phyloP scores from a whole-genome alignment of 1,140 invertebrate genomes.

The Drosophila fuyamai region DNA sequence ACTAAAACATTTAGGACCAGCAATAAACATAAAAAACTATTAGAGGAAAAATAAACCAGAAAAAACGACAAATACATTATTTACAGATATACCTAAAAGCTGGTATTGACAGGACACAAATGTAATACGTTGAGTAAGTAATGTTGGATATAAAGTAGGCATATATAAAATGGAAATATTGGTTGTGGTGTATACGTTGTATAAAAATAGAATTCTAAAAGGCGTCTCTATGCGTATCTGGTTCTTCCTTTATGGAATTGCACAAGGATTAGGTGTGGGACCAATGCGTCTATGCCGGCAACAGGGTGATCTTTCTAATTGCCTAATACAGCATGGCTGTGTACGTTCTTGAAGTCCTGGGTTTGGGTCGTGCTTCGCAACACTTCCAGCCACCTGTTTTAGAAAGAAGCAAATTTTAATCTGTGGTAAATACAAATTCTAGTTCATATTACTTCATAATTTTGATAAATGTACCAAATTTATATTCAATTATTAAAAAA shows the following conservation, averaged over 20 bases:
- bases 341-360: conserved; percentile 83
- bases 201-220: conserved; percentile 72
- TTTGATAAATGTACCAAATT: no score
- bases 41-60: conserved; percentile 21
- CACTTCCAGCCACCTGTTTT: conserved; percentile 76
- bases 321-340: conserved; percentile 63
- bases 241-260: conserved; percentile 62
- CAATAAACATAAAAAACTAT: neutral
- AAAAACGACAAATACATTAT: conserved; percentile 49
- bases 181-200: conserved; percentile 65
- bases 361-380: conserved; percentile 83
- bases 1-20: conserved; percentile 30
- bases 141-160: conserved; percentile 26
- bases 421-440: neutral
- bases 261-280: conserved; percentile 40
- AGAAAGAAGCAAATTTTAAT: conserved; percentile 7
- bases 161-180: conserved; percentile 64
- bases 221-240: conserved; percentile 54
- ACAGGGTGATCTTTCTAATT: conserved; percentile 30
- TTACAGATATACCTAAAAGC: conserved; percentile 50
- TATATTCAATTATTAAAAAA: no score
- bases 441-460: no score
- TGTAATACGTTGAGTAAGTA: conserved; percentile 35
- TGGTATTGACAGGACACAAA: conserved; percentile 14
- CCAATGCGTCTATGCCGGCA: neutral